Evolutionary conservation across 2,888 invertebrate species (phyloP), one percentile per base, ranked within the genome.

Genomic region (Scaptomyza reducta): DNA sequence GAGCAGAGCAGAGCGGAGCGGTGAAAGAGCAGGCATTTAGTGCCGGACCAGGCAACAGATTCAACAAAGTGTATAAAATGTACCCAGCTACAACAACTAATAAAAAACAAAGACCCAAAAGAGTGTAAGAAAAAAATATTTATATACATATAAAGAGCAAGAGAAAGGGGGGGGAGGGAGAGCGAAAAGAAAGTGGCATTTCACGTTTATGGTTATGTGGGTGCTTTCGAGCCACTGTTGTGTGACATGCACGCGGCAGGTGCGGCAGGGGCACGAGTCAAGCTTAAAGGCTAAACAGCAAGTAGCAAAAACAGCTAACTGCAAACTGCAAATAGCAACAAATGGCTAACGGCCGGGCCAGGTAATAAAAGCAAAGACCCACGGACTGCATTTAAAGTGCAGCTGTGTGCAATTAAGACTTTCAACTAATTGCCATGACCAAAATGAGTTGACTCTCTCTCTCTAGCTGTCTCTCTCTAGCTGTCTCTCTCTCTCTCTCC

Each of bases 191-290:
- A 76, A 63, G 56, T 79, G 79, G 68, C 75, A 73, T 82, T 84
- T 77, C 66, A 79, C 86, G 45, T 82, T 82, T 75, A 82, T 76
- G 80, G 83, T 75, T 85, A 75, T 82, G 79, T 75, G 86, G 74
- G 78, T 66, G 79, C 72, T 50, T 38, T 25, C 44, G 14, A 38
- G 7, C 40, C 49, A 53, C 27, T 29, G 41, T 38, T 65, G 46
- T 38, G 14, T 22, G 22, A 22, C 22, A 22, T 9, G 27, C 7
- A 27, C 7, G 7, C 1, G 31, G 33, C 6, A 31, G 1, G 14
- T 10, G 25, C 1, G 18, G 55, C 1, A 25, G 22, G 9, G 6
- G 5, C 44, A n/a, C 16, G 9, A 41, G 41, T 35, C 10, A 40
- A 47, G 73, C 75, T 79, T 70, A 79, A 68, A 66, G 61, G 61